Percentiles rank a stretch among this genome's conserved stretches.
phyloP scores from a whole-genome alignment of 2,113 vertebrate species.

The Phrynocephalus versicolor region DNA sequence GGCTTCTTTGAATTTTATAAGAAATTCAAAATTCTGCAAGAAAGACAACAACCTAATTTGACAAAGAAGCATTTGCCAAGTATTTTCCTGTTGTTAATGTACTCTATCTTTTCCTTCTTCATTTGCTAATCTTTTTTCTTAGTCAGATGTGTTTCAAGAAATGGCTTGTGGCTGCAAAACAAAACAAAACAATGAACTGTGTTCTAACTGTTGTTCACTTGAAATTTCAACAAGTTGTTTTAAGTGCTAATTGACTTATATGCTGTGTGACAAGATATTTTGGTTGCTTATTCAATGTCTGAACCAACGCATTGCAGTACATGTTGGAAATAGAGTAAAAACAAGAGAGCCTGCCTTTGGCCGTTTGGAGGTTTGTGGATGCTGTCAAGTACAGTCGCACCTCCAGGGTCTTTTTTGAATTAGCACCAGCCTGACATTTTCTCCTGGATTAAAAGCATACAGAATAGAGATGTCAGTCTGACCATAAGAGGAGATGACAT shows the following conservation, averaged over 20 bases:
- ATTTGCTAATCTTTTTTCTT: no score
- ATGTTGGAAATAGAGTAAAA: background rate
- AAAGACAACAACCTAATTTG: no score
- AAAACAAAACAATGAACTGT: no score
- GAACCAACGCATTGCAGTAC: background rate
- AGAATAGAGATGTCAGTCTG: constrained; percentile 67
- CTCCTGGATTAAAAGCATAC: constrained; percentile 67
- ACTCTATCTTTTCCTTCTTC: no score
- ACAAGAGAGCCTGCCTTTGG: constrained; percentile 53
- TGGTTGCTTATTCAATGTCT: background rate
- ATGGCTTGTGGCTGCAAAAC: no score
- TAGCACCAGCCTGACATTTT: constrained; percentile 64
- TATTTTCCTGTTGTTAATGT: no score
- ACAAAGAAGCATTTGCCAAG: no score
- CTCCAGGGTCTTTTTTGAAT: constrained; percentile 67
- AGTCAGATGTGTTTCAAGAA: no score
- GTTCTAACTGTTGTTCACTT: background rate
- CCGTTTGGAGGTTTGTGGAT: constrained; percentile 51
- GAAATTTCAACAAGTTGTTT: background rate
- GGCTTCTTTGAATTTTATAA: no score
- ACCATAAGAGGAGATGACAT: constrained; percentile 68
- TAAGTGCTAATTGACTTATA: background rate
- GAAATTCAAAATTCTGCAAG: no score
- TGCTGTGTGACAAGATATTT: background rate
- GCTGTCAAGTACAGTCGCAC: constrained; percentile 49